Evolutionary conservation across 2,797 vertebrate species (phyloP), one percentile per base, ranked within the genome.

Genomic region (Epinephelus coioides): DNA sequence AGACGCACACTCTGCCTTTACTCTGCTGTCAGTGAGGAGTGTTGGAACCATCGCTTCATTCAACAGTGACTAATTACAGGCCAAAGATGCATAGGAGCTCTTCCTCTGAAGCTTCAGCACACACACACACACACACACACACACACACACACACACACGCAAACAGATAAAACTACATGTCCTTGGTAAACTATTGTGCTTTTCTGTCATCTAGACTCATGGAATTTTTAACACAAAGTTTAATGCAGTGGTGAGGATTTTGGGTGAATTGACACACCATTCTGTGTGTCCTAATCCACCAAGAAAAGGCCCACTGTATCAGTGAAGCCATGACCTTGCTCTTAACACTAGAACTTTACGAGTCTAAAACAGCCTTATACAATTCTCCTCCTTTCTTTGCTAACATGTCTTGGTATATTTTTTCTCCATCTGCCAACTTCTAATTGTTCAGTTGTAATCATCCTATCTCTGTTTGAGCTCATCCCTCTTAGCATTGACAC

Each of bases 41-140:
- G 64, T 57, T 73, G 65, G 83, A 73, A 74, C 64, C 70, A 43
- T 46, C 44, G 64, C 84, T 75, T 93, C 92, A 84, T 85, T 94
- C 92, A 92, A 56, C 93, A 59, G 78, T 69, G 65, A 74, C 78
- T 93, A 89, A 93, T 94, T 82, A 93, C 86, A 92, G 89, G 59
- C 80, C 70, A 55, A 15, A 55, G 63, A 84, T 66, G 62, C 57
- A 54, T 73, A 82, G 14, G 44, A 55, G 51, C 18, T 80, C 49
- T 77, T 78, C 59, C 64, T 82, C 73, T 85, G 79, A 84, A 79
- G 71, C 64, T 63, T 54, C 13, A 77, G 67, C 25, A 64, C 49
- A 61, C 57, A 81, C 2, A 13, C 56, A 72, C 12, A 10, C 18
- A 14, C 47, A 61, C 44, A 61, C 53, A 54, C 49, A 55, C 23